Conservation (phyloP, 2,888 invertebrate species). For the Synergus laeviventris region DNA sequence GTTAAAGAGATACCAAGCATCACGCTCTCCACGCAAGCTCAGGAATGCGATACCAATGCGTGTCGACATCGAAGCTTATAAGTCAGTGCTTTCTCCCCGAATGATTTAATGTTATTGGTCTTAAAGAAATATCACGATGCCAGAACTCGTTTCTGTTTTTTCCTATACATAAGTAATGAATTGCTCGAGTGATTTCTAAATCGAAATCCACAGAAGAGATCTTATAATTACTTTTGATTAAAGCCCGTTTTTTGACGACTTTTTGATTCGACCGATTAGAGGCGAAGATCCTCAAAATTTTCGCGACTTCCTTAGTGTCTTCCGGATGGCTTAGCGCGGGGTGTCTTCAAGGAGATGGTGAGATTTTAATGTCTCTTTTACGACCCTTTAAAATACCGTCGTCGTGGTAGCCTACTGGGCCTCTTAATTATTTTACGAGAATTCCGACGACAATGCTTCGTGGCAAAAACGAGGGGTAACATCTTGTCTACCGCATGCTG, state of each 20-base stretch:
- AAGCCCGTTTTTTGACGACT: neutral
- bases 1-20: slow-evolving; percentile 5
- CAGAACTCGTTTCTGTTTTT: neutral
- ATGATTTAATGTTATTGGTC: neutral
- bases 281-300: neutral
- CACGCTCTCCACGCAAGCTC: slow-evolving; percentile 5
- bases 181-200: neutral
- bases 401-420: slow-evolving; percentile 65
- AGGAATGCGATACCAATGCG: slow-evolving; percentile 2
- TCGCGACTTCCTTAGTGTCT: slow-evolving; percentile 43
- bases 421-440: slow-evolving; percentile 75
- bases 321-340: slow-evolving; percentile 44
- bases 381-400: slow-evolving; percentile 73
- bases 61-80: slow-evolving; percentile 9
- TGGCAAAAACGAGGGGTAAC: slow-evolving; percentile 72
- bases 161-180: neutral
- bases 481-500: slow-evolving; percentile 66
- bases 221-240: too few species aligned
- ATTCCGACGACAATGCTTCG: slow-evolving; percentile 73
- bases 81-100: neutral
- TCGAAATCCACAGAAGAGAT: neutral
- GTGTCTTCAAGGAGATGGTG: slow-evolving; percentile 59
- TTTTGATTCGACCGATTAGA: neutral
- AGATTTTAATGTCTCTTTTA: slow-evolving; percentile 74
- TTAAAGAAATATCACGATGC: neutral